Percentiles rank a stretch among this genome's conserved stretches.
Conservation (phyloP, 1,140 invertebrate species). For the Cryptotermes secundus region DNA sequence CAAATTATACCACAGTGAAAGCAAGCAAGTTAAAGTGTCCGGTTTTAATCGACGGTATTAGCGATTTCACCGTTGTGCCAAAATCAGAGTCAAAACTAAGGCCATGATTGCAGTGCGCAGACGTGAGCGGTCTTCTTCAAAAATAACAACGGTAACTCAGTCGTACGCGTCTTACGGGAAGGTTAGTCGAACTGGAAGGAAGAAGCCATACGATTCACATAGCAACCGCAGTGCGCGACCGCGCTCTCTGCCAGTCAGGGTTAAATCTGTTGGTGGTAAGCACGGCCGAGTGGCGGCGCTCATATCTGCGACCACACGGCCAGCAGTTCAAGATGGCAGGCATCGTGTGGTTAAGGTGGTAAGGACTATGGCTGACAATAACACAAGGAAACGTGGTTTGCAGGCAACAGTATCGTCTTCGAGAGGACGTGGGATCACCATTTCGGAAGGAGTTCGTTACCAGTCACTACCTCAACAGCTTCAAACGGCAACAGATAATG, state of each 20-base stretch:
- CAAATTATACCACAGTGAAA: not conserved
- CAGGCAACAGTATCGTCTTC: not conserved
- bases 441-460: not conserved
- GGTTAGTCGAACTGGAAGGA: not conserved
- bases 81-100: not conserved
- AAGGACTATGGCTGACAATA: conserved; percentile 37
- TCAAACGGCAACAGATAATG: not conserved
- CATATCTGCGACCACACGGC: conserved; percentile 24
- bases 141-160: not conserved
- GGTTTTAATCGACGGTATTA: not conserved
- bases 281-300: conserved; percentile 31
- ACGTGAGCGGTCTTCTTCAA: not conserved
- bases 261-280: not conserved
- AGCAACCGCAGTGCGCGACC: not conserved
- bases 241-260: too few relatives aligned
- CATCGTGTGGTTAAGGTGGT: conserved; percentile 25
- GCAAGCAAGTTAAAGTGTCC: not conserved
- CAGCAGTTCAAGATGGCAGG: conserved; percentile 37
- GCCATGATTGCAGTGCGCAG: not conserved
- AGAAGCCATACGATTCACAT: not conserved
- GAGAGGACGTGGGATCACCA: not conserved
- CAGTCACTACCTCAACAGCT: not conserved
- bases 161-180: not conserved
- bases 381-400: not conserved
- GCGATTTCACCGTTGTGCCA: not conserved